Conservation (phyloP, 2,797 vertebrate genomes). For the Lutjanus campechanus region DNA sequence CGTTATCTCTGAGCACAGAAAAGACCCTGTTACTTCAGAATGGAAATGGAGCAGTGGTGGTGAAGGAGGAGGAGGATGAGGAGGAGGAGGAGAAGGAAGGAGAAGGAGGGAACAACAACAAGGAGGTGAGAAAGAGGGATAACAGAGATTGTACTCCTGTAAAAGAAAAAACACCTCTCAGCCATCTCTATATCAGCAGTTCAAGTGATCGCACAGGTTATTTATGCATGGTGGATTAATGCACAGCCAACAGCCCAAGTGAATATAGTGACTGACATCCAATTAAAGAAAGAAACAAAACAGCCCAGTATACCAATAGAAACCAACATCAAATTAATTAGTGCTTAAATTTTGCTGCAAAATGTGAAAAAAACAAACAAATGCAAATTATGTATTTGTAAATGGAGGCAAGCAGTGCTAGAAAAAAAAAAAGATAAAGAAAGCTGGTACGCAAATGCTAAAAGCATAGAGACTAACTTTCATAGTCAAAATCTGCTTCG, state of each 20-base stretch:
- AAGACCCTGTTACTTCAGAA: conserved; percentile 74
- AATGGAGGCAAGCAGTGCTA: conserved; percentile 77
- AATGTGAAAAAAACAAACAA: conserved; percentile 67
- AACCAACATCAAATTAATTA: conserved; percentile 74
- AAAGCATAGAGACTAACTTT: conserved; percentile 94
- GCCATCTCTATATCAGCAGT: conserved; percentile 68
- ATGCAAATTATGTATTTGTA: conserved; percentile 75
- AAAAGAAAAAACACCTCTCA: conserved; percentile 38
- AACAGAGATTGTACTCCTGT: conserved; percentile 54
- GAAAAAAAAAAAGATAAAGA: conserved; percentile 64
- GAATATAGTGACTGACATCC: conserved; percentile 75
- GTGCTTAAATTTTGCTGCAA: conserved; percentile 73
- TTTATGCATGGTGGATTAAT: conserved; percentile 84
- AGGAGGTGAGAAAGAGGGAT: conserved; percentile 53
- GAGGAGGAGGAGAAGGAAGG: not conserved
- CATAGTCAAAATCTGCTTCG: conserved; percentile 95
- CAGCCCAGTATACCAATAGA: conserved; percentile 53
- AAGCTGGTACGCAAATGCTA: conserved; percentile 74
- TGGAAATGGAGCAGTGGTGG: conserved; percentile 78
- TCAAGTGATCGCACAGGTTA: conserved; percentile 76
- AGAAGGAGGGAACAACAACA: conserved; percentile 46
- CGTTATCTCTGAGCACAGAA: conserved; percentile 82
- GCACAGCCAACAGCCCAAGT: conserved; percentile 85
- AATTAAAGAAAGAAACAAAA: conserved; percentile 63
- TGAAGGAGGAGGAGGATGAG: conserved; percentile 47